Percentiles rank a stretch among this genome's conserved stretches.
Conservation (phyloP, 2,113 vertebrate species). For the Etheostoma cragini region DNA sequence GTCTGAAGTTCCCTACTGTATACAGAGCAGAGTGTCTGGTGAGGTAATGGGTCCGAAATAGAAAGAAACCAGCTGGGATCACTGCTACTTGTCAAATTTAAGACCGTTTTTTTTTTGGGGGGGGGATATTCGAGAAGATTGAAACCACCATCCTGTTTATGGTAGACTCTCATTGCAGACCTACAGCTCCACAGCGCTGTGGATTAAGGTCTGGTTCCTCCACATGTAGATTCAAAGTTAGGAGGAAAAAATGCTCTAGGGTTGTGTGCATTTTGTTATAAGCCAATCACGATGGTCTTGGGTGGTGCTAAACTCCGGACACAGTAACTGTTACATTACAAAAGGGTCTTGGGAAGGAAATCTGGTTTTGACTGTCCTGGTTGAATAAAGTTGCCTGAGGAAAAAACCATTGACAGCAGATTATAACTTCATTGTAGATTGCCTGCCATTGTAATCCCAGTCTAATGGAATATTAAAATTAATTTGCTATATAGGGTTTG, state of each 20-base stretch:
- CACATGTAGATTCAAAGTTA: too few relatives aligned
- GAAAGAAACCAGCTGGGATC: background rate
- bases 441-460: slow-evolving; percentile 61
- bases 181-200: too few relatives aligned
- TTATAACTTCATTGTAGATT: slow-evolving; percentile 54
- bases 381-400: slow-evolving; percentile 10
- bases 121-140: too few relatives aligned
- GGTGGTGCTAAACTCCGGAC: too few relatives aligned
- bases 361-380: background rate
- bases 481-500: slow-evolving; percentile 37
- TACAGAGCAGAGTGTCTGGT: background rate
- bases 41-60: background rate
- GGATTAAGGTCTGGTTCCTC: too few relatives aligned
- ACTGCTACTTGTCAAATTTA: background rate
- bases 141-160: too few relatives aligned
- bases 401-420: slow-evolving; percentile 35
- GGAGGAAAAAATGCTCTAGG: too few relatives aligned
- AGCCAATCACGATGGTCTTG: too few relatives aligned
- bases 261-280: too few relatives aligned
- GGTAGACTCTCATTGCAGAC: too few relatives aligned
- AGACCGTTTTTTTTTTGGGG: background rate
- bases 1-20: background rate
- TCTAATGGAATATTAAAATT: slow-evolving; percentile 45
- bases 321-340: too few relatives aligned
- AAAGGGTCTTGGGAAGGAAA: background rate